Evolutionary conservation across 1,140 invertebrate genomes (phyloP).

Genomic region (Trachymyrmex septentrionalis): DNA sequence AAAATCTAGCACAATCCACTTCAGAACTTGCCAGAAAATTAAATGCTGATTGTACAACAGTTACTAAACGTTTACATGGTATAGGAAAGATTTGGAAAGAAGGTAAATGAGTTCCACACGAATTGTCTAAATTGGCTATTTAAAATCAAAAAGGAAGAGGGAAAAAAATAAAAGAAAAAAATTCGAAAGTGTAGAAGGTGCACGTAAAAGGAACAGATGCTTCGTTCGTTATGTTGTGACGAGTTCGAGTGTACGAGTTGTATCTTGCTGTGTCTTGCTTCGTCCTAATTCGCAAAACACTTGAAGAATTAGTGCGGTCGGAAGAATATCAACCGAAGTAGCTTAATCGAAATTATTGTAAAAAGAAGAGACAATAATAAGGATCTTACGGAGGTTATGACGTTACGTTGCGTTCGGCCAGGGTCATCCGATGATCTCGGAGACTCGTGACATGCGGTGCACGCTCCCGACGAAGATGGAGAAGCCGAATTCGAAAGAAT

Average conservation of each 20-base stretch:
- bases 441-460: constrained; percentile 51
- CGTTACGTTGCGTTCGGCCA: neutral
- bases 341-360: neutral
- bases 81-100: neutral
- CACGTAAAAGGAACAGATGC: neutral
- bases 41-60: too few species aligned
- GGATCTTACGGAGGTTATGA: constrained; percentile 74
- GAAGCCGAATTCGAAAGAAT: constrained; percentile 88
- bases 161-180: neutral
- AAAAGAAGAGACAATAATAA: neutral
- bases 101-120: neutral
- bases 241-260: neutral
- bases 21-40: too few species aligned
- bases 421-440: neutral
- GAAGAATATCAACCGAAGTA: neutral
- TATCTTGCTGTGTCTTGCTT: too few species aligned
- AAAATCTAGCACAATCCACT: too few species aligned
- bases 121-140: too few species aligned
- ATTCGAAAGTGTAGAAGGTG: neutral
- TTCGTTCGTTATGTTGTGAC: constrained; percentile 41
- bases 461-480: constrained; percentile 78
- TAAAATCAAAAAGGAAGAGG: neutral
- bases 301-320: neutral
- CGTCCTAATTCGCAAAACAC: neutral
- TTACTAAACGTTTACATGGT: too few species aligned